Percentiles rank a stretch among this genome's conserved stretches.
Conservation (phyloP, 2,888 invertebrate species). For the Dicycla oo region DNA sequence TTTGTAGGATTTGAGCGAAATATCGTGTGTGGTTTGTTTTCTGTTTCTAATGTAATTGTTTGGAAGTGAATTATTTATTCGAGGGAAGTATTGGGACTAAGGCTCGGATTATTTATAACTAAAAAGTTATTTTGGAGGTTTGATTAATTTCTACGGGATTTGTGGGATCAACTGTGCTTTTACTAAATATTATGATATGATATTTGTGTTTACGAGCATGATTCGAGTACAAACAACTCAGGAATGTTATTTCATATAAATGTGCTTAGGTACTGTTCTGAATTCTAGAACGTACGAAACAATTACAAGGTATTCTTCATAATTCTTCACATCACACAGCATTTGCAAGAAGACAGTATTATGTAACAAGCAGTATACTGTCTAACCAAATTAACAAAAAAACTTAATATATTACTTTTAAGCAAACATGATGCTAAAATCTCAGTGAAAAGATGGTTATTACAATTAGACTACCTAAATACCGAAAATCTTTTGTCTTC, state of each 20-base stretch:
- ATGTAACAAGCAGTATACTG: too few relatives aligned
- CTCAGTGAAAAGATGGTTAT: too few relatives aligned
- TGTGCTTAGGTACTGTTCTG: background rate
- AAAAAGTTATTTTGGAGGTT: slow-evolving; percentile 26
- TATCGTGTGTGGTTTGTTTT: slow-evolving; percentile 57
- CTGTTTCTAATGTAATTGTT: slow-evolving; percentile 54
- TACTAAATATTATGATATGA: background rate
- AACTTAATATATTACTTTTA: too few relatives aligned
- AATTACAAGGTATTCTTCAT: background rate
- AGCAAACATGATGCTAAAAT: too few relatives aligned
- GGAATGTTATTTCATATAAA: background rate
- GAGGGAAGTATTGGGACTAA: slow-evolving; percentile 31
- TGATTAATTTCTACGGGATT: slow-evolving; percentile 4
- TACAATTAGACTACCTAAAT: too few relatives aligned
- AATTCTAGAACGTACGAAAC: background rate
- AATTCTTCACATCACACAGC: too few relatives aligned
- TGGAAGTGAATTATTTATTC: slow-evolving; percentile 55
- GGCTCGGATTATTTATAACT: slow-evolving; percentile 23
- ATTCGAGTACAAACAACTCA: background rate
- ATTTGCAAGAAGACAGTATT: too few relatives aligned
- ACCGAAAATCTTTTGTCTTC: too few relatives aligned
- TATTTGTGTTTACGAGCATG: background rate
- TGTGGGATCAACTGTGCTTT: background rate
- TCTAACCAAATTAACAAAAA: too few relatives aligned
- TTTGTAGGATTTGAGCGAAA: slow-evolving; percentile 60